Evolutionary conservation across 2,888 invertebrate species (phyloP), one percentile per base, ranked within the genome.

Genomic region (Hoplodrina ambigua): DNA sequence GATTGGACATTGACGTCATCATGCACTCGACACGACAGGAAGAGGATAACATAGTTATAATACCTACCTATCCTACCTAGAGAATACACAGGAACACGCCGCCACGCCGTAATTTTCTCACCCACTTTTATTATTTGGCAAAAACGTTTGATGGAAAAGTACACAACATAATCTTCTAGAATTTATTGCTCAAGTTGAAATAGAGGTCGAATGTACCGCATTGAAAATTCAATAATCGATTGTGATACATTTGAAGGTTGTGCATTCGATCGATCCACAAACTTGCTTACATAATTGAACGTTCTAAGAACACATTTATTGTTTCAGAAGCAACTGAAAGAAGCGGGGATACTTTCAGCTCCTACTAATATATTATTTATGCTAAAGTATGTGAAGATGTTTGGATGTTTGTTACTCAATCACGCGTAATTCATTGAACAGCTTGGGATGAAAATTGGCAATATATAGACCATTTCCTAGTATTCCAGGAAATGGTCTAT

Each of bases 241-340:
- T 64, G 49, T 62, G 57, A 66, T 58, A 41, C 44, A 17, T 10
- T 52, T 8, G 37, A 37, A 17, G 30, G 44, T 44, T 15, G 44
- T 66, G 54, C 78, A 70, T 50, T 37, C 57, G 72, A 76, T 76
- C 58, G 65, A 66, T 61, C 52, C 20, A 17, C 41, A 57, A 19
- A 52, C 33, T 53, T 53, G 56, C 41, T 60, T 60, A 64, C 56
- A 71, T 78, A 55, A 78, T 61, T 64, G 20, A 78, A 78, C 49
- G 53, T 78, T 64, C 60, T 57, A 11, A 41, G 46, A 60, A 52
- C 15, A 4, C 11, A 54, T 69, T n/a, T 58, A 53, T 62, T 37
- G 69, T 62, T 76, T 62, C 11, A 68, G 60, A 76, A 75, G 44
- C n/a, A 19, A 58, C 30, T 49, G 54, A 41, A 13, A 1, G 13